phyloP scores from a whole-genome alignment of 64 coral and sea anemone species.

The Porites australiensis region DNA sequence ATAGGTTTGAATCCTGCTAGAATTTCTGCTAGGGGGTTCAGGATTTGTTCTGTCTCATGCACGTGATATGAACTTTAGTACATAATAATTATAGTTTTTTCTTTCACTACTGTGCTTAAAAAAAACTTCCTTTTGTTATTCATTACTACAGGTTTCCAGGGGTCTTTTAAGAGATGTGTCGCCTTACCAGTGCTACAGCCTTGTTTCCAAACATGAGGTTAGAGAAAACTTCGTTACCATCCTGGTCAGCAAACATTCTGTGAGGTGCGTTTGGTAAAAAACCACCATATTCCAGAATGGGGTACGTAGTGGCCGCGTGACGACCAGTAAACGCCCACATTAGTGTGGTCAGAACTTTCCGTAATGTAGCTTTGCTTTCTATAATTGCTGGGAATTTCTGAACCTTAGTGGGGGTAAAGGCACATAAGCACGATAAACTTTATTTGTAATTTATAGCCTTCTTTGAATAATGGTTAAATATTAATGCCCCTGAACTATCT shows the following conservation, averaged over 20 bases:
- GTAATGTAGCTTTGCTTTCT: constrained; percentile 47
- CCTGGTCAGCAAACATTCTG: constrained; percentile 81
- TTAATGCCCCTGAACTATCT: no score
- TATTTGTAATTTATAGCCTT: neutral
- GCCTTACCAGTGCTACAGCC: constrained; percentile 87
- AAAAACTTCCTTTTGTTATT: no score
- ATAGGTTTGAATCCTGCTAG: no score
- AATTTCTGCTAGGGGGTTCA: no score
- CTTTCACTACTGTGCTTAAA: no score
- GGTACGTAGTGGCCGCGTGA: constrained; percentile 87
- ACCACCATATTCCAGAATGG: constrained; percentile 87
- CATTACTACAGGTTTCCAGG: no score
- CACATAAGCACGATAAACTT: no score
- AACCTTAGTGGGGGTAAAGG: constrained; percentile 37
- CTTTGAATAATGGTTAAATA: no score
- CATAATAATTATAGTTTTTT: no score
- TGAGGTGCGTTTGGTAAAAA: constrained; percentile 96
- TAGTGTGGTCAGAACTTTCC: constrained; percentile 58
- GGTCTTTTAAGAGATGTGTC: neutral
- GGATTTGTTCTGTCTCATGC: no score
- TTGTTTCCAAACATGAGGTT: constrained; percentile 99
- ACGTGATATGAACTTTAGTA: no score
- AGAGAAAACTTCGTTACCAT: constrained; percentile 69
- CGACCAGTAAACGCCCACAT: constrained; percentile 87
- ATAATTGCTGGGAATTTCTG: constrained; percentile 80